Evolutionary conservation across 2,797 vertebrate species (phyloP), one percentile per base, ranked within the genome.

Genomic region (Cercopithecus neglectus): DNA sequence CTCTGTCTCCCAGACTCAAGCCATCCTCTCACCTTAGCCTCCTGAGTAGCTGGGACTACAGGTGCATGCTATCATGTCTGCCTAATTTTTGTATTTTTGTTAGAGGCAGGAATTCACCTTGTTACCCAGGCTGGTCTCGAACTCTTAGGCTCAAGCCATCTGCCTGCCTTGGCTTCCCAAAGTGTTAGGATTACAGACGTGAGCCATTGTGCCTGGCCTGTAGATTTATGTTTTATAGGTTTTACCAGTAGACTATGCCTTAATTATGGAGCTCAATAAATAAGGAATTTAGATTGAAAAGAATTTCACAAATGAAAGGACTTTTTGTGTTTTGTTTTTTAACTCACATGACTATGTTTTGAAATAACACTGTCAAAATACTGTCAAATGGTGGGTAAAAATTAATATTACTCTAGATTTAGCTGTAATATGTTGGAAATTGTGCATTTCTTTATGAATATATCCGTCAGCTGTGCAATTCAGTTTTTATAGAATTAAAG

Each of bases 341-440:
- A 96, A 95, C 90, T 92, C 84, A 96, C 33, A 76, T 72, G 91
- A 89, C n/a, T 95, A 3, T 95, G 91, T 95, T 98, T 98, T 96
- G 94, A 97, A 97, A 78, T 94, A 91, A 97, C 86, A 94, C 59
- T 96, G 94, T 97, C 97, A 98, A 96, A 98, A 96, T 95, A 87
- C 88, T 97, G 97, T 95, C 89, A 97, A 87, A 89, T 74, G 96
- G 81, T 91, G 57, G 28, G 39, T 97, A 57, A 97, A 96, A 92
- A 95, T 88, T 97, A 96, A 93, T 96, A 94, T 96, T 94, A 95
- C 79, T 91, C 33, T 97, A 96, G 79, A 91, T 95, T 95, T 96
- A 81, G 36, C 80, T 81, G 5, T 93, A 93, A 90, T 81, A 78
- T 93, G 57, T 94, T 94, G 33, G 79, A 94, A 97, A 89, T 91